A percentile compares a stretch with the other conserved stretches of the same genome.
phyloP scores from a whole-genome alignment of 1,140 invertebrate genomes.

The Calliopsis andreniformis region DNA sequence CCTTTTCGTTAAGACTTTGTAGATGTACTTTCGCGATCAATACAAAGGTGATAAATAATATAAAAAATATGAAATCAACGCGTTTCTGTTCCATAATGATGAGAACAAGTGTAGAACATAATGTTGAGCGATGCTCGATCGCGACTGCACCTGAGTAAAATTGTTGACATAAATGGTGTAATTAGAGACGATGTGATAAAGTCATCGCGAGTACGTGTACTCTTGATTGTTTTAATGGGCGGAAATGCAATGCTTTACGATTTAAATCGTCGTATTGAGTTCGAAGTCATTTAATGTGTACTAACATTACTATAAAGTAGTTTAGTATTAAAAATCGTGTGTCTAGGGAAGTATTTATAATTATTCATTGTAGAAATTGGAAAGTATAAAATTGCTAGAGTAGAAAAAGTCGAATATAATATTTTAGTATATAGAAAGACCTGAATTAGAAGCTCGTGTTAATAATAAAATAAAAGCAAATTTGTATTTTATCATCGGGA shows the following conservation, averaged over 20 bases:
- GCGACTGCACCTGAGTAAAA: conserved; percentile 19
- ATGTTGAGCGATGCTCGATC: conserved; percentile 1
- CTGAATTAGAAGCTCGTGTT: too few species aligned
- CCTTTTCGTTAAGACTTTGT: neutral
- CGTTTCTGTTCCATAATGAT: conserved; percentile 34
- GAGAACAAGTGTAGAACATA: neutral
- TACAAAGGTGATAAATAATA: conserved; percentile 7
- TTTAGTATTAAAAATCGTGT: too few species aligned
- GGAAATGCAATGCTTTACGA: too few species aligned
- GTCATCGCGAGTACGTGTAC: neutral
- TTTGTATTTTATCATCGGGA: conserved; percentile 10
- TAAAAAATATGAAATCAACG: neutral
- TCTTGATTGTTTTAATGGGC: neutral
- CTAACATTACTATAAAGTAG: too few species aligned
- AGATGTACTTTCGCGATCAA: neutral
- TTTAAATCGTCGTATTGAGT: too few species aligned
- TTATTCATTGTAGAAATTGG: too few species aligned
- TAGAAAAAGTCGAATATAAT: too few species aligned
- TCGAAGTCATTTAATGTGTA: too few species aligned
- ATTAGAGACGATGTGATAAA: neutral
- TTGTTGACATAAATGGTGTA: conserved; percentile 1
- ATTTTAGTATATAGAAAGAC: too few species aligned
- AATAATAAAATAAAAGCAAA: neutral
- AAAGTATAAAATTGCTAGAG: too few species aligned
- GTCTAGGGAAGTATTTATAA: too few species aligned